Conservation (phyloP, 1,140 invertebrate species). For the Caenorhabditis elegans region DNA sequence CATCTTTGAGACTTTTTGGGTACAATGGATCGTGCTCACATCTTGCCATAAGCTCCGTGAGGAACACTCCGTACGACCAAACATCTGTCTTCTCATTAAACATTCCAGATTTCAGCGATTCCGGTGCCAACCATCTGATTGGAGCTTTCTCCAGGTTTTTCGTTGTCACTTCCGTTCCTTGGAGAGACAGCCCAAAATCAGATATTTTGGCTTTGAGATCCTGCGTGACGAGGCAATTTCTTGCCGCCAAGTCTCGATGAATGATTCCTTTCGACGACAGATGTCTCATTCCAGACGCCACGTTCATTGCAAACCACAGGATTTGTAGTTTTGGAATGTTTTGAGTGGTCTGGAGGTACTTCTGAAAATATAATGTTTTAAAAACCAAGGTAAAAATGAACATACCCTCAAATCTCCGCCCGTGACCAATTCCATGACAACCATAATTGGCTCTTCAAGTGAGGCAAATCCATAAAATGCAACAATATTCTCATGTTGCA, state of each 20-base stretch:
- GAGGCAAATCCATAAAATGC: neutral
- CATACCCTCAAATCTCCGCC: neutral
- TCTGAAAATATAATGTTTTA: too few species aligned
- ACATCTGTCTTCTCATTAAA: conserved; percentile 96
- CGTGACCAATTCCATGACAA: neutral
- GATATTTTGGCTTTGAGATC: conserved; percentile 14
- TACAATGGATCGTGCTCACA: neutral
- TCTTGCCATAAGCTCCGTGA: conserved; percentile 46
- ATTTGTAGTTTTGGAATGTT: neutral
- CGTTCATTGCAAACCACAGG: neutral
- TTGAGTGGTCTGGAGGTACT: neutral
- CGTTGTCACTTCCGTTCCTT: neutral
- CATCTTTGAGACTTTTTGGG: neutral
- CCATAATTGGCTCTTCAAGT: neutral
- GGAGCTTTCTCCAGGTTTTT: conserved; percentile 64
- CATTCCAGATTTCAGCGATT: conserved; percentile 90
- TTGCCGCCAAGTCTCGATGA: conserved; percentile 21
- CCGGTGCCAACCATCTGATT: conserved; percentile 84
- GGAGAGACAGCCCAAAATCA: conserved; percentile 36
- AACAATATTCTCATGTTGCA: neutral
- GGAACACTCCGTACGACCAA: conserved; percentile 72
- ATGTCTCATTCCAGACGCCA: conserved; percentile 12
- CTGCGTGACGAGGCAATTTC: conserved; percentile 33
- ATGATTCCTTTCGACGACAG: neutral
- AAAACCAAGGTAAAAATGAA: neutral